Base-by-base conservation (phyloP, 2,888 invertebrate genomes). In the Ennomos erosarius region DNA sequence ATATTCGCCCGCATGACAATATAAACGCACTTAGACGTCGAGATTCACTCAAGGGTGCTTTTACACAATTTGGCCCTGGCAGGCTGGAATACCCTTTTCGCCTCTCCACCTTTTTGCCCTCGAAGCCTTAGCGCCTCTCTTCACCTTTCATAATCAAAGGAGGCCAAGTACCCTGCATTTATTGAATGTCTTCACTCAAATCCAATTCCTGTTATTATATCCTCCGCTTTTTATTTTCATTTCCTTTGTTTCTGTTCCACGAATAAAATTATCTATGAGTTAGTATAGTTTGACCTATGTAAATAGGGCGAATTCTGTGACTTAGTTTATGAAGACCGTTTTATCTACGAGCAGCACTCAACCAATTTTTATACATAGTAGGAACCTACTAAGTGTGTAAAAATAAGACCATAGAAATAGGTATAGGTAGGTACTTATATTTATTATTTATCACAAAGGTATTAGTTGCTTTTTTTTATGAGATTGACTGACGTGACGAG, bases 101-200 rank as follows among this genome's bases (percentile, higher is more conserved):
- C 65, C 79, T 76, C 83, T 84, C 76, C 79, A 84, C 82, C 78
- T 82, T 84, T 82, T 78, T 73, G 73, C 78, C 75, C 76, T 68
- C 70, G 70, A 69, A 62, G 65, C 70, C 80, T 80, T 76, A 76
- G 78, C 81, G 74, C 77, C 78, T 80, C 83, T 78, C 84, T 85
- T 82, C 82, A 84, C 81, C 81, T 83, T 86, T 85, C 78, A 84
- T 86, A 85, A 87, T 85, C 82, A 88, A 84, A 85, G 83, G 71
- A 80, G 77, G 78, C 73, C 81, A 81, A 87, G 82, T 81, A 55
- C 59, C 75, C 74, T 76, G 73, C 76, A 77, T 84, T 85, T 84
- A 83, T 82, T 80, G 80, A 80, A 82, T 71, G 70, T 75, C 73
- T 74, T 74, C 76, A 73, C 67, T 75, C 73, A 71, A 73, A 70